phyloP scores from a whole-genome alignment of 2,888 invertebrate species.

The Brachylomia viminalis region DNA sequence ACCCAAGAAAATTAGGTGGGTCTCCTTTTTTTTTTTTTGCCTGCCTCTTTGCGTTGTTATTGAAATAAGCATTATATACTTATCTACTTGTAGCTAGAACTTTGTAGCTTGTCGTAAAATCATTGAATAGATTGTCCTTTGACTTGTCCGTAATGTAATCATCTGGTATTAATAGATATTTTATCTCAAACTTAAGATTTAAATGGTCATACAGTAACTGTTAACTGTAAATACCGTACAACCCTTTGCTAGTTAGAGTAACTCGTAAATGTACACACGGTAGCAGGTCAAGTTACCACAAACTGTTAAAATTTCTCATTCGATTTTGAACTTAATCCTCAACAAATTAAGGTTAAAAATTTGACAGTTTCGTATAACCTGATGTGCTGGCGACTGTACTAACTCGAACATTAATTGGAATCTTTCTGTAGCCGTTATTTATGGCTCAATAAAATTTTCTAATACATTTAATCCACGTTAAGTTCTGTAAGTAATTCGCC shows the following conservation, averaged over 20 bases:
- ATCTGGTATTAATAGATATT: not conserved
- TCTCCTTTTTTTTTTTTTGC: constrained; percentile 45
- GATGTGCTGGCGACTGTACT: too few relatives aligned
- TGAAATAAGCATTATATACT: constrained; percentile 13
- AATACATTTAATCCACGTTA: constrained; percentile 13
- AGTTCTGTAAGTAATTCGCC: constrained; percentile 27
- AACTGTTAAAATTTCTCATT: too few relatives aligned
- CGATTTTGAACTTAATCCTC: too few relatives aligned
- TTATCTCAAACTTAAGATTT: not conserved
- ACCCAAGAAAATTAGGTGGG: constrained; percentile 34
- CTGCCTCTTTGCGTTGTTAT: constrained; percentile 9
- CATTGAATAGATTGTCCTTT: not conserved
- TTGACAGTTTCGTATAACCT: too few relatives aligned
- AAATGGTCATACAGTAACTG: not conserved
- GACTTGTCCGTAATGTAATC: not conserved
- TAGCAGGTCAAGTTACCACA: too few relatives aligned
- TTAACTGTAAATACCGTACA: constrained; percentile 1
- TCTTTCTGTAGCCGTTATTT: not conserved
- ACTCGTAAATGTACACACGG: constrained; percentile 6
- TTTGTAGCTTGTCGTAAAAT: not conserved
- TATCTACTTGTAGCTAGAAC: not conserved
- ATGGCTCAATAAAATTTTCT: constrained; percentile 37
- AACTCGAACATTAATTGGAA: not conserved
- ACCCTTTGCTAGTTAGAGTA: constrained; percentile 14
- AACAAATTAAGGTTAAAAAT: too few relatives aligned